Conservation (phyloP, 2,888 invertebrate species). For the Conomelus anceps region DNA sequence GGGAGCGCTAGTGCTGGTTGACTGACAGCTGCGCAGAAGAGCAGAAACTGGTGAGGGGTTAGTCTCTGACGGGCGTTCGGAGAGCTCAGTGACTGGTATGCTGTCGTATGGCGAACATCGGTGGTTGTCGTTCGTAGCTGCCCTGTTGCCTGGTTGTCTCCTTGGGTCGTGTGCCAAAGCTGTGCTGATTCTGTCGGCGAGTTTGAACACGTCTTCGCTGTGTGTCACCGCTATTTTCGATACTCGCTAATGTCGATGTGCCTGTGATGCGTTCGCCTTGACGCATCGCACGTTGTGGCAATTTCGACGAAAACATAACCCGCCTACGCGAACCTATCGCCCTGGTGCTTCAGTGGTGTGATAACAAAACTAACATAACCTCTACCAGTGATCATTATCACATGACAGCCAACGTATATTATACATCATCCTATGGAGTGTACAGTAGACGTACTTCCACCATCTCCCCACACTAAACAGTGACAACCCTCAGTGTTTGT, state of each 20-base stretch:
- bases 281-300: neutral
- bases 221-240: neutral
- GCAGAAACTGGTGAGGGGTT: neutral
- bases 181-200: neutral
- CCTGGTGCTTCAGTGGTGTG: neutral
- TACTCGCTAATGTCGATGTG: neutral
- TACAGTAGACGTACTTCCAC: no score
- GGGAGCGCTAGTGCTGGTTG: neutral
- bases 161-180: neutral
- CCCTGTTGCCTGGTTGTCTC: neutral
- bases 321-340: neutral
- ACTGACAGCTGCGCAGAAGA: neutral
- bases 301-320: neutral
- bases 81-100: neutral
- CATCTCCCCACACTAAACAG: neutral
- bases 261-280: neutral
- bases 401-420: neutral
- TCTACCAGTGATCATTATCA: neutral
- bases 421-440: no score
- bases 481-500: neutral
- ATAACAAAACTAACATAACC: neutral
- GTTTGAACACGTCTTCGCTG: neutral
- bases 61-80: neutral
- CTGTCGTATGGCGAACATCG: neutral
- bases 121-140: neutral